Evolutionary conservation across 1,140 invertebrate genomes (phyloP).

Genomic region (Zophobas morio): DNA sequence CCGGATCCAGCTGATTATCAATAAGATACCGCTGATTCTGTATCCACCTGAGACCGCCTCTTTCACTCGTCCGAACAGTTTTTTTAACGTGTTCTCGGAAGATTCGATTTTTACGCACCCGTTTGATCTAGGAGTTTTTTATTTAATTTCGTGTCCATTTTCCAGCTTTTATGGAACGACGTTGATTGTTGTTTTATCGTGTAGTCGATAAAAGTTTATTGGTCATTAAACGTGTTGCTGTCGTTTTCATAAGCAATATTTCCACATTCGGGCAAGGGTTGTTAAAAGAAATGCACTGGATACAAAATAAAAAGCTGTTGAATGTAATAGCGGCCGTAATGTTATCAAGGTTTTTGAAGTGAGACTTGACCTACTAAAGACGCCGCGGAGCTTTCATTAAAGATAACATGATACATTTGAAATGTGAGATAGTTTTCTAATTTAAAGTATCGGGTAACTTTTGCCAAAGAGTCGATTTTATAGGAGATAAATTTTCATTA

Average conservation of each 20-base stretch:
- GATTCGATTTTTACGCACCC: slow-evolving; percentile 20
- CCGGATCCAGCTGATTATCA: slow-evolving; percentile 56
- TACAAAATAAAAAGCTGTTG: not conserved
- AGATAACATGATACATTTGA: not conserved
- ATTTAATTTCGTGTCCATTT: slow-evolving; percentile 34
- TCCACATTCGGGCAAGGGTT: slow-evolving; percentile 2
- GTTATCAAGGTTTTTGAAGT: slow-evolving; percentile 27
- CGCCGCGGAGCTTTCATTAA: not conserved
- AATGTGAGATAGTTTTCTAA: slow-evolving; percentile 11
- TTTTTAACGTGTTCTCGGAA: slow-evolving; percentile 8
- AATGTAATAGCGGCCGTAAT: not conserved
- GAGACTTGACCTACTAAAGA: slow-evolving; percentile 31
- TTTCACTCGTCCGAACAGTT: slow-evolving; percentile 23
- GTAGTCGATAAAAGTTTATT: slow-evolving; percentile 44
- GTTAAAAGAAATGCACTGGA: slow-evolving; percentile 30
- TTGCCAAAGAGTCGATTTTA: too few relatives aligned
- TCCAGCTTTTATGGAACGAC: slow-evolving; percentile 11
- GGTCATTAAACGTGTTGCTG: slow-evolving; percentile 47
- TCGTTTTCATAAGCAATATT: slow-evolving; percentile 39
- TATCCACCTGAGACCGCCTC: slow-evolving; percentile 50
- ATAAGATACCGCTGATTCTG: slow-evolving; percentile 55
- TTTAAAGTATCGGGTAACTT: not conserved
- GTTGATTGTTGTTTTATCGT: slow-evolving; percentile 47
- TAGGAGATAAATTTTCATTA: too few relatives aligned
- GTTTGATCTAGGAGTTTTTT: slow-evolving; percentile 8